These are phyloP conservation scores for Stichodactyla helianthus DNA, from an alignment of 64 coral and sea anemone genomes.

Conservation along the genomic window DNA sequence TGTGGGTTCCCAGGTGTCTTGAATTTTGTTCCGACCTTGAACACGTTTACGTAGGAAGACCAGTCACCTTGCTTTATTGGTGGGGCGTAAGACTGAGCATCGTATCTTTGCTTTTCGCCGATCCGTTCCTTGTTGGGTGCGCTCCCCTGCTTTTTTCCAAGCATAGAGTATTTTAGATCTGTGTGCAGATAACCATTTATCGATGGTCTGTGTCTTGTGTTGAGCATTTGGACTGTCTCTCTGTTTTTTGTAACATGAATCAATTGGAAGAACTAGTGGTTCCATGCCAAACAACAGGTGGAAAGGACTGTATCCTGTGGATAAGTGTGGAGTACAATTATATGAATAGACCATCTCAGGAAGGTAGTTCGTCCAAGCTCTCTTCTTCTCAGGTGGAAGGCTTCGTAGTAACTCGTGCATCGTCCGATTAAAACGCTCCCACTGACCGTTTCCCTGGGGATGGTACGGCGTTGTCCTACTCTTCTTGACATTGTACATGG, in stretches of 20 bases:
- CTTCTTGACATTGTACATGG: slow-evolving; percentile 10
- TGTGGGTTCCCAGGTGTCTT: not conserved
- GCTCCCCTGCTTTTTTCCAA: too few relatives aligned
- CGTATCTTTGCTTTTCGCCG: slow-evolving; percentile 10
- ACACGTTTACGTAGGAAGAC: slow-evolving; percentile 26
- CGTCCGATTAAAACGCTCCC: slow-evolving; percentile 17
- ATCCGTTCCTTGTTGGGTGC: not conserved
- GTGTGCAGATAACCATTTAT: slow-evolving; percentile 16
- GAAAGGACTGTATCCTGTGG: slow-evolving; percentile 19
- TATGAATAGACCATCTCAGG: slow-evolving; percentile 31
- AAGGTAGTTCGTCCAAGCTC: slow-evolving; percentile 30
- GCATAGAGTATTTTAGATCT: not conserved
- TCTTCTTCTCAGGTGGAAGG: slow-evolving; percentile 33
- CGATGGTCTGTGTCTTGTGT: not conserved
- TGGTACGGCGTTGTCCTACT: slow-evolving; percentile 30
- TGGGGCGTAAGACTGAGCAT: not conserved
- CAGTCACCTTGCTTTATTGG: not conserved
- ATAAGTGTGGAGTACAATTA: slow-evolving; percentile 20
- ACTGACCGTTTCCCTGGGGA: slow-evolving; percentile 31
- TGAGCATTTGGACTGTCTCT: too few relatives aligned
- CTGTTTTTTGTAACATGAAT: not conserved
- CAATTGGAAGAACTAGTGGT: not conserved
- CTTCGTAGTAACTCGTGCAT: slow-evolving; percentile 14
- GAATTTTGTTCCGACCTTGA: slow-evolving; percentile 33
- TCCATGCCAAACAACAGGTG: slow-evolving; percentile 44